These are phyloP conservation scores for Empidonax traillii DNA, from an alignment of 2,113 vertebrate species.

Conservation along the genomic window DNA sequence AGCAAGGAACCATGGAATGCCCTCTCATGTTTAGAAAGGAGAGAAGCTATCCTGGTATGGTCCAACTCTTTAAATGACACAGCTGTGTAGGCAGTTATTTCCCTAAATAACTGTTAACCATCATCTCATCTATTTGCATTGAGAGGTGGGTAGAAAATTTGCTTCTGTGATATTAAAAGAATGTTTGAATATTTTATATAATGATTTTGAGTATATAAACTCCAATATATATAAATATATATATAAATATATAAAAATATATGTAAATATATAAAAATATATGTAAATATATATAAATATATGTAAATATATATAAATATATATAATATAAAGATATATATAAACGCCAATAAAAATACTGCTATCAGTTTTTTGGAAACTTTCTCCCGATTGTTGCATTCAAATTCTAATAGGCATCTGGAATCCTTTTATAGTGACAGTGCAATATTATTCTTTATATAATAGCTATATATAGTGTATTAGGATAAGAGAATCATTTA, in stretches of 20 bases:
- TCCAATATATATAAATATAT: background rate
- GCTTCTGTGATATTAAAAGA: background rate
- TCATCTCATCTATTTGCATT: background rate
- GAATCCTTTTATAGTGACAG: background rate
- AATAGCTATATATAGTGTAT: background rate
- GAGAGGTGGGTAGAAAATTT: background rate
- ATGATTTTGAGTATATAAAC: background rate
- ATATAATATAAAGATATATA: background rate
- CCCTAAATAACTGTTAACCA: background rate
- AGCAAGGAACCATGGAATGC: background rate
- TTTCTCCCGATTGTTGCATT: background rate
- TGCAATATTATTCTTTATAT: background rate
- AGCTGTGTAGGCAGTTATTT: background rate
- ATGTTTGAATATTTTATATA: background rate
- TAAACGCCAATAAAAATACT: background rate
- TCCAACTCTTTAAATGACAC: background rate
- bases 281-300: too few relatives aligned
- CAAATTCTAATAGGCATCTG: background rate
- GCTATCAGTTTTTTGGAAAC: background rate
- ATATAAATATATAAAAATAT: too few relatives aligned
- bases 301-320: too few relatives aligned
- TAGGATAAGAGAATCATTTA: background rate
- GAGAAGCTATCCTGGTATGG: background rate
- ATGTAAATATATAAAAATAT: too few relatives aligned
- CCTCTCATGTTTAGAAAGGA: background rate